Evolutionary conservation across 53 echinoderm and acorn worm species (phyloP).

Genomic region (Astropecten irregularis): DNA sequence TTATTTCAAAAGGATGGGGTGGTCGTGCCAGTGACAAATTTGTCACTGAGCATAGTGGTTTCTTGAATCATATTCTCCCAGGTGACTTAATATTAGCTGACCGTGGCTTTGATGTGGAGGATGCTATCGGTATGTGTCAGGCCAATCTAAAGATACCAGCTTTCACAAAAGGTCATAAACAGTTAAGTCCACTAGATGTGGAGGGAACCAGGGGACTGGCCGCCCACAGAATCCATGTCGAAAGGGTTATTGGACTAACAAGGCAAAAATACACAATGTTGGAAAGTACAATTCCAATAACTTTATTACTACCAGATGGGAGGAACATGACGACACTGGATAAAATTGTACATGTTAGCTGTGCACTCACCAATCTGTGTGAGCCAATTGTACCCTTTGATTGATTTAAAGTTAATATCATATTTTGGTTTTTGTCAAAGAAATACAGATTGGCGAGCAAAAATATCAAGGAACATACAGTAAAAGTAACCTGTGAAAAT

Average conservation of each 20-base stretch:
- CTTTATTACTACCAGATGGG: no score
- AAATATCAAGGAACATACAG: no score
- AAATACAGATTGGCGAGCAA: no score
- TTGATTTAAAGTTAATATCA: no score
- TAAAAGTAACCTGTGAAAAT: no score
- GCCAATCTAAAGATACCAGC: slow-evolving; percentile 31
- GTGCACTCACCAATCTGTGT: slow-evolving; percentile 23
- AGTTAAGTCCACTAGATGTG: slow-evolving; percentile 17
- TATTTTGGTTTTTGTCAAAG: no score
- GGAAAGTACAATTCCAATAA: not conserved
- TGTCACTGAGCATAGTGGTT: slow-evolving; percentile 34
- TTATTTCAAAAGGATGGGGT: slow-evolving; percentile 49
- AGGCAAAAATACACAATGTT: slow-evolving; percentile 36
- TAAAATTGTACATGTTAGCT: slow-evolving; percentile 31
- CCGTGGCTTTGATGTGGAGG: slow-evolving; percentile 33
- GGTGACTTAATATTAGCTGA: slow-evolving; percentile 40
- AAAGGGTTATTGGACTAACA: slow-evolving; percentile 36
- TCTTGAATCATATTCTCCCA: slow-evolving; percentile 29
- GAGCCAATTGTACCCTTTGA: no score
- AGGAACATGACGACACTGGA: not conserved
- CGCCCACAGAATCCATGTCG: slow-evolving; percentile 34
- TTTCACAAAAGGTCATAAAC: slow-evolving; percentile 42
- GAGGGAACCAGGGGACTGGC: slow-evolving; percentile 13
- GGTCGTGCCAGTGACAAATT: slow-evolving; percentile 50
- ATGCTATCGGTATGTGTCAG: slow-evolving; percentile 17